Evolutionary conservation across 2,888 invertebrate species (phyloP), one percentile per base, ranked within the genome.

Genomic region (Geotrupes spiniger): DNA sequence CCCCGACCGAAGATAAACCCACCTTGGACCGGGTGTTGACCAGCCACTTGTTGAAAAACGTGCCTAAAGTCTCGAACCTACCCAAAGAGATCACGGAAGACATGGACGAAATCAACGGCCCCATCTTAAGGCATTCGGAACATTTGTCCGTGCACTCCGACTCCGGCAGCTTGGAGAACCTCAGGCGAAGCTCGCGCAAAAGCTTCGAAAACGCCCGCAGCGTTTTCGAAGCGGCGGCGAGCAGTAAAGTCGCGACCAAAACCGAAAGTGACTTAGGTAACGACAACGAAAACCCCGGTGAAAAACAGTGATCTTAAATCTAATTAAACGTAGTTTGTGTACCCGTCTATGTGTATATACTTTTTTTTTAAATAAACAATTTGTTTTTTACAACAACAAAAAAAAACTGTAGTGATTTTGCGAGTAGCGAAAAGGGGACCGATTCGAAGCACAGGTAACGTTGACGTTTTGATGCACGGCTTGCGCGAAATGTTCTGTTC

Each of bases 161-260:
- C 10, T 48, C 44, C 31, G 25, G 26, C 26, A 48, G 46, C 38
- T 36, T 47, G 46, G 51, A 48, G 36, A 53, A 49, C 15, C 28
- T 49, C 11, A 14, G 51, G 25, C 46, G 37, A 4, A 38, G 9
- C 10, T 15, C 36, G n/a, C 9, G 51, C 11, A 54, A 45, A n/a
- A 63, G 63, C 39, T 68, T 64, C 49, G 54, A 63, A n/a, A 60
- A 59, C 26, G 66, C 68, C 11, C 63, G 63, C 42, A 63, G 60
- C 39, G 45, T 66, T 14, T 68, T 68, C 42, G 64, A 66, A 28
- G 39, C 36, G 11, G 26, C 26, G 16, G 17, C 4, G 8, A 9
- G 21, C n/a, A 21, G 15, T n/a, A 12, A 9, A 39, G 25, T n/a
- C 14, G 10, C 37, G 6, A 37, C 26, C 17, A 21, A 17, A 17